Evolutionary conservation across 2,113 vertebrate species (phyloP).

Genomic region (Furnarius figulus): DNA sequence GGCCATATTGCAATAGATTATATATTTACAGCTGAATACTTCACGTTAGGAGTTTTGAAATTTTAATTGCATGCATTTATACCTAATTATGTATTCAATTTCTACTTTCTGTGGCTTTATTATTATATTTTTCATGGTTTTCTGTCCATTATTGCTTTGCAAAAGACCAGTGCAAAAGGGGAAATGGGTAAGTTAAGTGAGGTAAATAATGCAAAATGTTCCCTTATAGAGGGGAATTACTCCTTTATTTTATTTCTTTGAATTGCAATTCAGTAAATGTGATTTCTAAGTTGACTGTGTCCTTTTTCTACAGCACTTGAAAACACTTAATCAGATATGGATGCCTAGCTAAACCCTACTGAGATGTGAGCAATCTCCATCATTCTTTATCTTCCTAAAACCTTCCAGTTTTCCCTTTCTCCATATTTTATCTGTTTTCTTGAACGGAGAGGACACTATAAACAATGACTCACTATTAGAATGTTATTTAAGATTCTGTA

Average conservation of each 20-base stretch:
- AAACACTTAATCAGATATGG: neutral
- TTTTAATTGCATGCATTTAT: constrained; percentile 33
- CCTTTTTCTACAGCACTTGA: constrained; percentile 6
- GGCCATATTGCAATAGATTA: neutral
- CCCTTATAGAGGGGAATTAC: neutral
- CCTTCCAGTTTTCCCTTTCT: neutral
- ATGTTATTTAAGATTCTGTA: neutral
- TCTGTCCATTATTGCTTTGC: neutral
- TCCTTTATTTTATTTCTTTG: constrained; percentile 46
- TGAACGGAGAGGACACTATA: neutral
- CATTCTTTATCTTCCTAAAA: neutral
- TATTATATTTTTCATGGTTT: constrained; percentile 20
- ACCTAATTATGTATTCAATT: neutral
- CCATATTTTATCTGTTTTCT: neutral
- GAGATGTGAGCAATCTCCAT: neutral
- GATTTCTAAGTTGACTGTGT: constrained; percentile 3
- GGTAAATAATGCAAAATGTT: constrained; percentile 27
- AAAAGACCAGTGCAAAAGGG: neutral
- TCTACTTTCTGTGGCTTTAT: constrained; percentile 12
- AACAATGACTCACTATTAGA: neutral
- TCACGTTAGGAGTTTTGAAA: neutral
- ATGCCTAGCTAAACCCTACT: neutral
- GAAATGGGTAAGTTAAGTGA: neutral
- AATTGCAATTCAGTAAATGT: constrained; percentile 8
- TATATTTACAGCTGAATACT: neutral